phyloP scores from a whole-genome alignment of 2,113 vertebrate genomes.

The Rhinogobius similis region DNA sequence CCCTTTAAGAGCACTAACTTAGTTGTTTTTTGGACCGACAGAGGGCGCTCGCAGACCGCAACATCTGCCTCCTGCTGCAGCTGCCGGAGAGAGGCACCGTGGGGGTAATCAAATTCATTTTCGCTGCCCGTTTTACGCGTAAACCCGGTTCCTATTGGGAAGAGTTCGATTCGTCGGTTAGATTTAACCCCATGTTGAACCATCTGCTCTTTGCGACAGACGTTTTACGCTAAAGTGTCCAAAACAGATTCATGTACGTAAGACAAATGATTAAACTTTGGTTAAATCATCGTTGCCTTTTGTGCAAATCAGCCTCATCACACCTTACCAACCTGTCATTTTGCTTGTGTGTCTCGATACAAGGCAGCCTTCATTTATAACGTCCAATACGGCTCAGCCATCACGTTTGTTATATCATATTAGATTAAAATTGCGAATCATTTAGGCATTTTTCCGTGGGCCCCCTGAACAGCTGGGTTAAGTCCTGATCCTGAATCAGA shows the following conservation, averaged over 20 bases:
- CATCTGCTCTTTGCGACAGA: neutral
- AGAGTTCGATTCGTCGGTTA: conserved; percentile 40
- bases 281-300: neutral
- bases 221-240: neutral
- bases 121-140: conserved; percentile 37
- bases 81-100: conserved; percentile 21
- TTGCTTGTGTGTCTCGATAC: neutral
- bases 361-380: neutral
- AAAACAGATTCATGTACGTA: neutral
- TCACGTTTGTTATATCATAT: neutral
- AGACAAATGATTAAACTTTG: neutral
- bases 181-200: neutral
- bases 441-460: neutral
- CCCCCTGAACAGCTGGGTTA: conserved; percentile 11
- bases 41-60: conserved; percentile 56
- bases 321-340: neutral
- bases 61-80: neutral
- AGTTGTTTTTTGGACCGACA: neutral
- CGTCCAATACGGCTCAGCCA: neutral
- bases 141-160: conserved; percentile 18
- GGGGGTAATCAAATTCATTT: conserved; percentile 45
- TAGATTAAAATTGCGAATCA: neutral
- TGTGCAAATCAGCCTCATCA: neutral
- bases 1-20: conserved; percentile 68
- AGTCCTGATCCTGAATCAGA: conserved; percentile 26